These are phyloP conservation scores for Acrocephalus kingi DNA, from an alignment of 2,113 vertebrate species.

Conservation along the genomic window DNA sequence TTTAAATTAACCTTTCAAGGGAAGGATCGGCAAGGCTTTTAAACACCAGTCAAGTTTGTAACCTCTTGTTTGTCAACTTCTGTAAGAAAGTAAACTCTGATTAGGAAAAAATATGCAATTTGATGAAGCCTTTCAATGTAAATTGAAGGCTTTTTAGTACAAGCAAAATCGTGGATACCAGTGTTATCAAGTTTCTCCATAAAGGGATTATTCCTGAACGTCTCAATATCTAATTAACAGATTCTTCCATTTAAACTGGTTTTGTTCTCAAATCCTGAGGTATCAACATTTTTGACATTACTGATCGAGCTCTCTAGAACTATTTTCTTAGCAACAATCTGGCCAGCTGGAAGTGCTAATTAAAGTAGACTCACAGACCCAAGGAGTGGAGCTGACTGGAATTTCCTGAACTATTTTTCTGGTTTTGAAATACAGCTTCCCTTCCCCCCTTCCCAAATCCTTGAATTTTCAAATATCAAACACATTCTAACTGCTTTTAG, in stretches of 20 bases:
- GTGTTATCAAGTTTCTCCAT: neutral
- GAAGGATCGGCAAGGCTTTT: neutral
- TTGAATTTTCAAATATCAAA: neutral
- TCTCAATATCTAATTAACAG: neutral
- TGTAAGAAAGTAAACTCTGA: neutral
- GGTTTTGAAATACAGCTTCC: conserved; percentile 21
- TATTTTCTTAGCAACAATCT: neutral
- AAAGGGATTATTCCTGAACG: neutral
- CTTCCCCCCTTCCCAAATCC: neutral
- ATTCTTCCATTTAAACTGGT: conserved; percentile 1
- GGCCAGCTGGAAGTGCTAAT: conserved; percentile 14
- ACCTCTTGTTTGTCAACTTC: neutral
- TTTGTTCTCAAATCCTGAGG: neutral
- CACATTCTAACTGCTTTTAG: neutral
- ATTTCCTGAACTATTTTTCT: conserved; percentile 47
- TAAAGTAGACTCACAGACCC: neutral
- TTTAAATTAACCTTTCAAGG: conserved; percentile 54
- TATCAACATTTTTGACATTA: conserved; percentile 1
- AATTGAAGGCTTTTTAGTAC: neutral
- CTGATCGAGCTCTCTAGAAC: neutral
- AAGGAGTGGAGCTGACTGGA: neutral
- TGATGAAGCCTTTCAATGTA: neutral
- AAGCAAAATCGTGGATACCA: neutral
- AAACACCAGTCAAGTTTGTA: neutral
- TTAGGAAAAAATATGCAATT: neutral